These are phyloP conservation scores for Colaptes auratus DNA, from an alignment of 2,113 vertebrate genomes.

Conservation along the genomic window DNA sequence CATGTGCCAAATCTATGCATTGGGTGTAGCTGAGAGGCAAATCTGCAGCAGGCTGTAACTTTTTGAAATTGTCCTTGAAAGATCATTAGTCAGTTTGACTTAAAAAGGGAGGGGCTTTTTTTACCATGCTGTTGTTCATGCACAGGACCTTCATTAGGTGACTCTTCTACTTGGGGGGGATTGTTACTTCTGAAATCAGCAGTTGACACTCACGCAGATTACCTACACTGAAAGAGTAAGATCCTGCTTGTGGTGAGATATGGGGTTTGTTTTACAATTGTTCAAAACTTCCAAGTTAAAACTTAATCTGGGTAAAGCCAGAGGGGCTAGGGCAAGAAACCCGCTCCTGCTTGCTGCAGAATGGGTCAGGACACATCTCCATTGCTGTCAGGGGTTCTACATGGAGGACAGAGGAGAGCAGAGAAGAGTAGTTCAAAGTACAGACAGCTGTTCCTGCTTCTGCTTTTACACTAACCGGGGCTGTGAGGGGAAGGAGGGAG, in stretches of 20 bases:
- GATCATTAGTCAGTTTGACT: background rate
- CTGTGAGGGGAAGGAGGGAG: background rate
- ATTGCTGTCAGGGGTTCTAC: rapidly evolving
- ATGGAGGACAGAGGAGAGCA: background rate
- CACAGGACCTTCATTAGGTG: background rate
- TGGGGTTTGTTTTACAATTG: background rate
- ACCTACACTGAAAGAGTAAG: background rate
- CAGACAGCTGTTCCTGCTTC: background rate
- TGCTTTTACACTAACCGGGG: background rate
- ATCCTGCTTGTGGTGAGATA: background rate
- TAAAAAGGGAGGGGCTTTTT: background rate
- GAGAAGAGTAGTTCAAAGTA: background rate
- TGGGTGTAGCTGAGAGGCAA: background rate
- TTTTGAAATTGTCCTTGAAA: slow-evolving; percentile 18
- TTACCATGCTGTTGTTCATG: slow-evolving; percentile 13
- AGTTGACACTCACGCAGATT: background rate
- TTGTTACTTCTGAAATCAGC: slow-evolving; percentile 22
- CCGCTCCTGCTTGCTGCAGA: background rate
- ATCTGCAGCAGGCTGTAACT: slow-evolving; percentile 36
- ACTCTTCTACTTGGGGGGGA: background rate
- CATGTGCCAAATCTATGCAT: background rate
- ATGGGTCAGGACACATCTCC: background rate
- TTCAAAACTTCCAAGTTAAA: background rate
- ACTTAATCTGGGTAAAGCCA: background rate
- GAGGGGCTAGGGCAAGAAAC: background rate